Percentiles rank a stretch among this genome's conserved stretches.
Conservation (phyloP, 2,888 invertebrate genomes). For the Lasioglossum calceatum region DNA sequence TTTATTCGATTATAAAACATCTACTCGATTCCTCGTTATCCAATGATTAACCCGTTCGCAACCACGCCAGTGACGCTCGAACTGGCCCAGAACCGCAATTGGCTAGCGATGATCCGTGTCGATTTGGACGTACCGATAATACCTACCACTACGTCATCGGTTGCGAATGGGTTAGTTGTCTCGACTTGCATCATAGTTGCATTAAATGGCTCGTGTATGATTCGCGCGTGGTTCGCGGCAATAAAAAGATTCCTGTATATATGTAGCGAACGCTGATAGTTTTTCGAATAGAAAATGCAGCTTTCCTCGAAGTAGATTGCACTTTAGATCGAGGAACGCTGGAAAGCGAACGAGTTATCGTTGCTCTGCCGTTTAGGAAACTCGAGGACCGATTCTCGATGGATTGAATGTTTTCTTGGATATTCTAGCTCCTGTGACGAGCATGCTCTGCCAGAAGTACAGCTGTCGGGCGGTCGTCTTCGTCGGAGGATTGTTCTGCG, state of each 20-base stretch:
- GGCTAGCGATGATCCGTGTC: neutral
- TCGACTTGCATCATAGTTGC: neutral
- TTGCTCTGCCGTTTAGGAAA: neutral
- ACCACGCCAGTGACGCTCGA: neutral
- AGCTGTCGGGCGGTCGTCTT: conserved; percentile 89
- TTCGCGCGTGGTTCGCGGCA: neutral
- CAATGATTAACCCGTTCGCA: neutral
- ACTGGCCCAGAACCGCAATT: neutral
- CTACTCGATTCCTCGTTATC: neutral
- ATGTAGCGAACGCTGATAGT: neutral
- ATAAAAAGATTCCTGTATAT: neutral
- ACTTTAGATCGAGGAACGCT: neutral
- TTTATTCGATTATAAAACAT: neutral
- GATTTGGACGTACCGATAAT: neutral
- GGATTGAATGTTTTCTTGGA: conserved; percentile 11
- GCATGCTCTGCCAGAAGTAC: conserved; percentile 89
- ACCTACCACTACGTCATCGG: neutral
- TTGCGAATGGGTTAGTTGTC: neutral
- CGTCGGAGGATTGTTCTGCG: conserved; percentile 90
- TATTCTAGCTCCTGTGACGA: conserved; percentile 88
- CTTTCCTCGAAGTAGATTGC: neutral
- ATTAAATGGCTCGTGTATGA: neutral
- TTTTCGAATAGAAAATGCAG: neutral
- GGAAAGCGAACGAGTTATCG: neutral
- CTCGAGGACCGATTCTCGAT: neutral